Evolutionary conservation across 2,888 invertebrate species (phyloP), one percentile per base, ranked within the genome.

Genomic region (Rutpela maculata): DNA sequence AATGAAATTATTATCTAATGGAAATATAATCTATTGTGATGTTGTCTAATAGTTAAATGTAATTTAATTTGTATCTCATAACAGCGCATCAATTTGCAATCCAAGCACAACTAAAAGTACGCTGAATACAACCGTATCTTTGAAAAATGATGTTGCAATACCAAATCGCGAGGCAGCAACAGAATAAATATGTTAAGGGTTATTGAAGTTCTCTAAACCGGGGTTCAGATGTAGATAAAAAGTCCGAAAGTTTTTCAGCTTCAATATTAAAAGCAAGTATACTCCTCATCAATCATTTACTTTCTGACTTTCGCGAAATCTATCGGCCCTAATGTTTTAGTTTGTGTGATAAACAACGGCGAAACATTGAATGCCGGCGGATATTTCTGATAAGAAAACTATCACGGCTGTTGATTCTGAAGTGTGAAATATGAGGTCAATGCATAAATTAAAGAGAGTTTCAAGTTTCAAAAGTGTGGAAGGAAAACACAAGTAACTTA

Each of bases 251-350:
- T 66, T 75, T 75, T 78, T 38, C 66, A 31, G 71, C 63, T 75
- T 68, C 73, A 69, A 78, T 78, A 78, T 78, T 78, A 78, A 78
- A 78, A 75, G 75, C 62, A 12, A n/a, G 70, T 60, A 57, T 59
- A 66, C 70, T 66, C 43, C 59, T 73, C 59, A 78, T 78, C 78
- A 75, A 78, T 78, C 78, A 75, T 75, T 22, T 50, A 69, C 67
- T 70, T 69, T 56, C 72, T 71, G 76, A 67, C 76, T 66, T 31
- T 50, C 76, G 31, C 55, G 68, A 35, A 62, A 35, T 72, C 57
- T 65, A 43, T 72, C 18, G 60, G 59, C 68, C 72, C 43, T 66
- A 70, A 72, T 76, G 67, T 71, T 71, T 70, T 35, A 66, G 60
- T 72, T 76, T 76, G 66, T 76, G 76, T 70, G 70, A 60, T 60